Conservation (phyloP, 2,888 invertebrate genomes). For the Melinaea marsaeus region DNA sequence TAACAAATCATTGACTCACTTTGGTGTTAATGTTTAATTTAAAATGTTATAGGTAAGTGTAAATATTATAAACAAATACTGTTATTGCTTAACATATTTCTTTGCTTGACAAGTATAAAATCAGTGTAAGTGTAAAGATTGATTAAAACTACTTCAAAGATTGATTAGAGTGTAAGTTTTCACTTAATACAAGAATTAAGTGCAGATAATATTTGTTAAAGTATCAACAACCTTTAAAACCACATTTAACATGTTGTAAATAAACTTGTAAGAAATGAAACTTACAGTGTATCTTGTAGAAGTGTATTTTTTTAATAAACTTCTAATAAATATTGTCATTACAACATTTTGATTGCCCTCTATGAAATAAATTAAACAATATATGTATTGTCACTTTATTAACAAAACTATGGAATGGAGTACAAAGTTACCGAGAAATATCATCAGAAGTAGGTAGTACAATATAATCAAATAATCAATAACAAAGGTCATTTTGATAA, state of each 20-base stretch:
- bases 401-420: no score
- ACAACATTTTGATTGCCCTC: constrained; percentile 2
- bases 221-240: neutral
- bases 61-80: neutral
- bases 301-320: constrained; percentile 24
- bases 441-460: no score
- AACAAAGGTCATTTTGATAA: no score
- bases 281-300: constrained; percentile 4
- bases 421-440: no score
- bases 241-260: constrained; percentile 13
- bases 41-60: neutral
- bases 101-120: neutral
- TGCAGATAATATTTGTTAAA: no score
- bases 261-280: constrained; percentile 4
- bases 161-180: constrained; percentile 6
- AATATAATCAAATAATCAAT: no score
- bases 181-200: neutral
- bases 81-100: neutral
- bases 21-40: no score
- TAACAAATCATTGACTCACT: neutral
- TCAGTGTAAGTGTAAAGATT: neutral
- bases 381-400: no score
- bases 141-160: constrained; percentile 7
- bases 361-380: neutral
- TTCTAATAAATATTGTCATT: constrained; percentile 16